A percentile compares a stretch with the other conserved stretches of the same genome.
These are phyloP conservation scores for Miniopterus natalensis DNA, from an alignment of 2,113 vertebrate genomes.

Conservation along the genomic window DNA sequence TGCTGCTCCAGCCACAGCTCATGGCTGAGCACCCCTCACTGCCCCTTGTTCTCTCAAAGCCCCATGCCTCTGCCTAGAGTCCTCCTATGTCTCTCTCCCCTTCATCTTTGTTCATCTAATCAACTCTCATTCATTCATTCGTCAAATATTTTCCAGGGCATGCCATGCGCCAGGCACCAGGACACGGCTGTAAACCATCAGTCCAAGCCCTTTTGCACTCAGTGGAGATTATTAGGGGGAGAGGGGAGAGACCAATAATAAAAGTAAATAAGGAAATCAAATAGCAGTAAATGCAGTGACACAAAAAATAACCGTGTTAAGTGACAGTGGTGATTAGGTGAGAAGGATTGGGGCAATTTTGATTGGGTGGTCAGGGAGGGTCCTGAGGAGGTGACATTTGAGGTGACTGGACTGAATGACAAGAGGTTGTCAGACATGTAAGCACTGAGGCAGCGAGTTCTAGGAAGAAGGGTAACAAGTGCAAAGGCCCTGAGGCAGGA, in stretches of 20 bases:
- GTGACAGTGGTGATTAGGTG: neutral
- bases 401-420: neutral
- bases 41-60: neutral
- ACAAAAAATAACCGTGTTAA: neutral
- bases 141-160: neutral
- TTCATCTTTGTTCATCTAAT: neutral
- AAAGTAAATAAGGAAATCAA: neutral
- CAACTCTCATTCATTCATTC: neutral
- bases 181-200: neutral
- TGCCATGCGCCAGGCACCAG: rapidly evolving
- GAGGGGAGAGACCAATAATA: neutral
- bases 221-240: neutral
- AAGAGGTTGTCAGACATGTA: neutral
- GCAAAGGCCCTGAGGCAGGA: neutral
- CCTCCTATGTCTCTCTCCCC: neutral
- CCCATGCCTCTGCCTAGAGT: neutral
- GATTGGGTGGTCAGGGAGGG: neutral
- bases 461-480: neutral
- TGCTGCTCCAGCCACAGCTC: neutral
- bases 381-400: neutral
- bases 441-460: neutral
- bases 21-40: neutral
- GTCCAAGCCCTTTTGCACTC: neutral
- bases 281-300: neutral
- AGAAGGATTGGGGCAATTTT: neutral